Evolutionary conservation across 2,888 invertebrate species (phyloP).

Genomic region (Cantharis rustica): DNA sequence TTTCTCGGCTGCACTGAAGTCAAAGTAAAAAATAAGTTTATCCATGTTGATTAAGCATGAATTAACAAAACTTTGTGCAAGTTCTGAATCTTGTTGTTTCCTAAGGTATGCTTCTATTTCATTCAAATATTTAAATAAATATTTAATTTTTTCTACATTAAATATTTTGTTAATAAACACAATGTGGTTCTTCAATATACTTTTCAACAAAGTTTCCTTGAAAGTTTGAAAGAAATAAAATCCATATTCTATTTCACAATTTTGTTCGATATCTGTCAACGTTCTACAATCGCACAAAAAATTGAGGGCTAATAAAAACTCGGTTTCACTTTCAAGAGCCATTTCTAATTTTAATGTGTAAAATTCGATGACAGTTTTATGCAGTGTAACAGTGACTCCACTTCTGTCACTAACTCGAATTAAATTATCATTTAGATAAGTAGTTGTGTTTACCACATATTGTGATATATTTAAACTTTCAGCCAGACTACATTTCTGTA

Average conservation of each 20-base stretch:
- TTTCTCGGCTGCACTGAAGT: slow-evolving; percentile 20
- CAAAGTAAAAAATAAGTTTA: slow-evolving; percentile 38
- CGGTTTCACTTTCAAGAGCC: slow-evolving; percentile 35
- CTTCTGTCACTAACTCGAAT: slow-evolving; percentile 11
- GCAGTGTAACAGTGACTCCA: slow-evolving; percentile 17
- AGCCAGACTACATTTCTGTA: slow-evolving; percentile 31
- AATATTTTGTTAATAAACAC: slow-evolving; percentile 31
- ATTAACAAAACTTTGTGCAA: slow-evolving; percentile 20
- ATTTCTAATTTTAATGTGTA: slow-evolving; percentile 38
- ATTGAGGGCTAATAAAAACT: slow-evolving; percentile 36
- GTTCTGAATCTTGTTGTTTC: slow-evolving; percentile 28
- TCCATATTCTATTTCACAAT: slow-evolving; percentile 39
- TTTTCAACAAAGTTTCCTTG: slow-evolving; percentile 39
- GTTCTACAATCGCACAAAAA: slow-evolving; percentile 35
- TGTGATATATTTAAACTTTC: slow-evolving; percentile 37
- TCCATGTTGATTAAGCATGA: slow-evolving; percentile 39
- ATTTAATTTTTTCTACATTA: background rate
- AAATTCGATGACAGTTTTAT: slow-evolving; percentile 28
- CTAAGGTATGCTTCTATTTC: slow-evolving; percentile 31
- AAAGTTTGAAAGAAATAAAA: slow-evolving; percentile 45
- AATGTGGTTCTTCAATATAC: slow-evolving; percentile 40
- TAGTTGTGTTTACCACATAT: slow-evolving; percentile 15
- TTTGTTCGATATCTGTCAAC: slow-evolving; percentile 39
- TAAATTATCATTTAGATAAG: slow-evolving; percentile 20
- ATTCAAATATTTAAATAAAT: slow-evolving; percentile 11